Base-by-base conservation (phyloP, 1,140 invertebrate species). In the Drosophila ficusphila region DNA sequence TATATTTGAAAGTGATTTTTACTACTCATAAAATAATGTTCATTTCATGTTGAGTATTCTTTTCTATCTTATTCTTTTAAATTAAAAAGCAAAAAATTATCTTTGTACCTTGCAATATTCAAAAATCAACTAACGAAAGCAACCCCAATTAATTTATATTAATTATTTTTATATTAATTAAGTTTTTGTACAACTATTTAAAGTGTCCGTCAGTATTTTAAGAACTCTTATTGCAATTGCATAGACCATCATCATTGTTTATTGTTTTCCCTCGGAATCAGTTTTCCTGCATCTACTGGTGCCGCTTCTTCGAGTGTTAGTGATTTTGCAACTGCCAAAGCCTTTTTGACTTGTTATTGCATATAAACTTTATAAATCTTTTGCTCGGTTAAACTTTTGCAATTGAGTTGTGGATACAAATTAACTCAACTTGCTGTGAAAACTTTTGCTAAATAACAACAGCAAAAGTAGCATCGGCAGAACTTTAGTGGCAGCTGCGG, bases 361-460 rank as follows among this genome's bases (percentile, higher is more conserved):
- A 88, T 88, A 77, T 70, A 88, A 88, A 88, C 52, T 89, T 88
- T 68, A 89, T 88, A 88, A 88, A 88, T 88, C 82, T 89, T 88
- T 88, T 82, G 82, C 82, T 72, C 74, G 74, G 83, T 82, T 89
- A 71, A 88, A 88, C 82, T 88, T 88, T 88, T 82, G 74, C 82
- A 88, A 88, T 88, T 78, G 82, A 88, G 82, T 88, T 88, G 70
- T 76, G 82, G 73, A 88, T 88, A 88, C 81, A 86, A 86, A 89
- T 82, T 88, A 89, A 89, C 82, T 88, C 64, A 76, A 74, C 78
- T 88, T 75, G 77, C 81, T 77, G 68, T 67, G 57, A 76, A 85
- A 88, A 52, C 64, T 86, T 82, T 64, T 68, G 23, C 77, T 57
- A 71, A 88, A 88, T 67, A 86, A 74, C 68, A 79, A 65, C 53